Percentiles rank a stretch among this genome's conserved stretches.
Conservation (phyloP, 2,888 invertebrate species). For the Microctonus brassicae region DNA sequence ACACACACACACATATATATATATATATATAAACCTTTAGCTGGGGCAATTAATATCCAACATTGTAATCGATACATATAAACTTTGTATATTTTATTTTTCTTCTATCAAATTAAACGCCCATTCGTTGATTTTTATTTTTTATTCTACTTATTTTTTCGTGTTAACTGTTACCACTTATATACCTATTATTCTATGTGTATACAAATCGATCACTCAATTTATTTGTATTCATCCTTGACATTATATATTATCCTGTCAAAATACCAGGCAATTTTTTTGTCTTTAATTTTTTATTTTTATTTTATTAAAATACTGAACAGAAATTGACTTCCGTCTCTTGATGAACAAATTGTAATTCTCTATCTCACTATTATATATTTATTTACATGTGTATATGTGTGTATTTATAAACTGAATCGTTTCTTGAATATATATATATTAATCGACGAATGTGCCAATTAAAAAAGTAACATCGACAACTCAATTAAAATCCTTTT, state of each 20-base stretch:
- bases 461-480: slow-evolving; percentile 31
- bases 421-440: background rate
- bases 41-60: slow-evolving; percentile 28
- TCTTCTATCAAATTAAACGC: background rate
- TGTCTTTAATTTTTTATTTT: background rate
- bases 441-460: slow-evolving; percentile 14
- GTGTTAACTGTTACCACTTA: too few species aligned
- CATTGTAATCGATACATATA: background rate
- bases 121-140: background rate
- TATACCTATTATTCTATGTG: too few species aligned
- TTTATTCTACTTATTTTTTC: background rate
- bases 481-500: slow-evolving; percentile 25
- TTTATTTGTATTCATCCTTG: background rate
- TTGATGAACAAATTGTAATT: too few species aligned
- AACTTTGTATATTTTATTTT: background rate
- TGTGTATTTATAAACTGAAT: background rate
- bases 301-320: too few species aligned
- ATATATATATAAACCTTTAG: too few species aligned
- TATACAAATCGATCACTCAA: background rate
- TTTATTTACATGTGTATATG: too few species aligned
- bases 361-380: too few species aligned
- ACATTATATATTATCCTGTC: too few species aligned
- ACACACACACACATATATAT: background rate
- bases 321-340: too few species aligned
- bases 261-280: background rate